A percentile compares a stretch with the other conserved stretches of the same genome.
Conservation (phyloP, 2,888 invertebrate species). For the Flabesymbios commensalis region DNA sequence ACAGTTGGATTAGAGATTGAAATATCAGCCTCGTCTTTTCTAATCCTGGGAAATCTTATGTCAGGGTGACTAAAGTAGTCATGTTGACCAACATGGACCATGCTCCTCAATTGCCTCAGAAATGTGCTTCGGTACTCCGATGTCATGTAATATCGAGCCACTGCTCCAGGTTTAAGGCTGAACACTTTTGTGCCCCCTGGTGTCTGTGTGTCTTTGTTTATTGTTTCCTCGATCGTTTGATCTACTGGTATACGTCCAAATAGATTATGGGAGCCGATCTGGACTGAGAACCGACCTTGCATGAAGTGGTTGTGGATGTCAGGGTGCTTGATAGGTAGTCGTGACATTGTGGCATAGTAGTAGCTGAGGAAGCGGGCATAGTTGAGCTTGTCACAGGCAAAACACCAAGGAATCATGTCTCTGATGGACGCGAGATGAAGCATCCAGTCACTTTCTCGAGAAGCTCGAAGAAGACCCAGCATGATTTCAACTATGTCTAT, state of each 20-base stretch:
- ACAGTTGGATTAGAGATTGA: slow-evolving; percentile 6
- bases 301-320: slow-evolving; percentile 3
- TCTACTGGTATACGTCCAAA: slow-evolving; percentile 35
- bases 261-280: slow-evolving; percentile 18
- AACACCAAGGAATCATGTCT: slow-evolving; percentile 33
- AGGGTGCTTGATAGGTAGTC: slow-evolving; percentile 19
- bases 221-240: slow-evolving; percentile 15
- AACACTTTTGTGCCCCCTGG: slow-evolving; percentile 16
- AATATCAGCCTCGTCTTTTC: neutral
- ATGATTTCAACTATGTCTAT: slow-evolving; percentile 35
- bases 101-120: slow-evolving; percentile 3
- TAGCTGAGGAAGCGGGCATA: slow-evolving; percentile 33
- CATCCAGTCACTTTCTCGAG: slow-evolving; percentile 30
- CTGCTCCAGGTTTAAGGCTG: neutral
- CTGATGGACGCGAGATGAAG: slow-evolving; percentile 29
- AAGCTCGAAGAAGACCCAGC: slow-evolving; percentile 23
- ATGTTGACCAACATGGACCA: neutral
- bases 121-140: slow-evolving; percentile 6
- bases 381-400: slow-evolving; percentile 36
- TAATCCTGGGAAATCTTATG: neutral
- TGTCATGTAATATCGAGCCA: slow-evolving; percentile 9
- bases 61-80: neutral
- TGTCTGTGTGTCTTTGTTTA: slow-evolving; percentile 20
- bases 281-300: slow-evolving; percentile 28
- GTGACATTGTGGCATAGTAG: slow-evolving; percentile 28